Percentiles rank a stretch among this genome's conserved stretches.
phyloP scores from a whole-genome alignment of 2,888 invertebrate genomes.

The Hartigia nigra region DNA sequence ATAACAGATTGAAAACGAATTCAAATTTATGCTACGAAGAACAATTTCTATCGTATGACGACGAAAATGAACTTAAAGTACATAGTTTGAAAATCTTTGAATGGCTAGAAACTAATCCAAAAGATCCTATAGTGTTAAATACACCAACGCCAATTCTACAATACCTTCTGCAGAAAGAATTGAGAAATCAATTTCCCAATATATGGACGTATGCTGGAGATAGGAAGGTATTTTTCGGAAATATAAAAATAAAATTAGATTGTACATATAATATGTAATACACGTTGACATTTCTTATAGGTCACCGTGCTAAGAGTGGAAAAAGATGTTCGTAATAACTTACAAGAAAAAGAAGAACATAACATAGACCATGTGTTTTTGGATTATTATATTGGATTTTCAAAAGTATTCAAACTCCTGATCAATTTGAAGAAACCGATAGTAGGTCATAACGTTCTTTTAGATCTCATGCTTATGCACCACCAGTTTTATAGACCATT shows the following conservation, averaged over 20 bases:
- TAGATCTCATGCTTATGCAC: constrained; percentile 78
- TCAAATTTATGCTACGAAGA: constrained; percentile 42
- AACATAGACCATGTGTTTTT: constrained; percentile 69
- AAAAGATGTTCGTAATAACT: constrained; percentile 46
- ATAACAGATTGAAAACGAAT: constrained; percentile 60
- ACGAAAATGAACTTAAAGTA: constrained; percentile 56
- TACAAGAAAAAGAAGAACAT: constrained; percentile 51
- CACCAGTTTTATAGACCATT: constrained; percentile 78
- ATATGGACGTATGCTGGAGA: constrained; percentile 59
- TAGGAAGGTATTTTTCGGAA: constrained; percentile 33
- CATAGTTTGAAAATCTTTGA: constrained; percentile 54
- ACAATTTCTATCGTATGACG: constrained; percentile 39
- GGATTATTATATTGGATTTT: constrained; percentile 73
- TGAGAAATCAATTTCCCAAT: constrained; percentile 69
- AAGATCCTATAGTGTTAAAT: constrained; percentile 59
- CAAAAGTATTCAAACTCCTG: constrained; percentile 74
- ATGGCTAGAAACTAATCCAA: constrained; percentile 59
- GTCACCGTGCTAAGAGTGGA: constrained; percentile 61
- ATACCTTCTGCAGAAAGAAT: constrained; percentile 72
- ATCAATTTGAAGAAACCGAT: constrained; percentile 74
- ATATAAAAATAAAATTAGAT: background rate
- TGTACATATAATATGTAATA: background rate
- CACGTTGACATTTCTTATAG: constrained; percentile 35
- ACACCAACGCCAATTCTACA: constrained; percentile 67
- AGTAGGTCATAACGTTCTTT: constrained; percentile 80